Evolutionary conservation across 2,888 invertebrate genomes (phyloP).

Genomic region (Drosophila nigritarsus): DNA sequence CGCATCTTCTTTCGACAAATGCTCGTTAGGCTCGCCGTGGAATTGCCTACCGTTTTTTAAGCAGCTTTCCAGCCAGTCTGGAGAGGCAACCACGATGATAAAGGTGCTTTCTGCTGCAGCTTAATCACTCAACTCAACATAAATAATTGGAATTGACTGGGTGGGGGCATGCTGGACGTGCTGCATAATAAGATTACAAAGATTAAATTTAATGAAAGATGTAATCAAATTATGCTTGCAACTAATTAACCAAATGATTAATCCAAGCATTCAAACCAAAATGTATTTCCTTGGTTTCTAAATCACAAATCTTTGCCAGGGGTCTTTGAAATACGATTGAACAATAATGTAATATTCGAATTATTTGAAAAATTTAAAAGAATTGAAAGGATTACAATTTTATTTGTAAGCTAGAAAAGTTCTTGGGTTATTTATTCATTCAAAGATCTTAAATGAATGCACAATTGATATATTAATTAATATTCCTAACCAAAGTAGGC

Average conservation of each 20-base stretch:
- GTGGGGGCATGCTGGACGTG: background rate
- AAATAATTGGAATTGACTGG: background rate
- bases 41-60: conserved; percentile 60
- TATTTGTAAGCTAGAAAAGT: background rate
- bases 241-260: conserved; percentile 22
- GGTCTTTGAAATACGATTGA: background rate
- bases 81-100: conserved; percentile 33
- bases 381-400: background rate
- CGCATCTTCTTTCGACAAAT: conserved; percentile 62
- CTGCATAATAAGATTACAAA: conserved; percentile 42
- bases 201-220: conserved; percentile 44
- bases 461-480: background rate
- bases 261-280: background rate
- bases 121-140: conserved; percentile 48
- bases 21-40: conserved; percentile 61
- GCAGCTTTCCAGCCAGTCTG: conserved; percentile 22
- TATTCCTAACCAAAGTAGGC: conserved; percentile 59
- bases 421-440: conserved; percentile 23
- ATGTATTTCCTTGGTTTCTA: background rate
- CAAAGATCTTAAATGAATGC: conserved; percentile 5
- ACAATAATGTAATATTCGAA: background rate
- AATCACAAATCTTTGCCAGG: background rate
- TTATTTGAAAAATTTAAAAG: background rate
- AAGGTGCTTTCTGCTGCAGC: conserved; percentile 38
- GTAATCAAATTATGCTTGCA: conserved; percentile 40